Evolutionary conservation across 2,113 vertebrate species (phyloP), one percentile per base, ranked within the genome.

Genomic region (Ageneiosus marmoratus): DNA sequence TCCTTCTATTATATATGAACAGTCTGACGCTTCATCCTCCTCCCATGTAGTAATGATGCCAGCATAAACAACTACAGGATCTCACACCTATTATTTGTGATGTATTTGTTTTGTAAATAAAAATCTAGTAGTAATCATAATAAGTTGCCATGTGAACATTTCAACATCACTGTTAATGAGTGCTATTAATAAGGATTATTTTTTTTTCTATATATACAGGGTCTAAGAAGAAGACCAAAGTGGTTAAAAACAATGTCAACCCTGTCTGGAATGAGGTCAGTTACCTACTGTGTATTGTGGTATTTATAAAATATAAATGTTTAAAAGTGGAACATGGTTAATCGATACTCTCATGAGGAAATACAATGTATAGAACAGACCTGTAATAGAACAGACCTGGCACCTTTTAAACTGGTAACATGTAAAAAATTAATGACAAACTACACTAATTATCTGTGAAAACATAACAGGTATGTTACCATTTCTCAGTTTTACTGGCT

Each of bases 181-280:
- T 80, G 16, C 77, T 16, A 3, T 83, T 4, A 78, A 53, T 16
- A 70, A 29, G 83, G 7, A 80, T 50, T 51, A n/a, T 41, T 29
- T 7, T 9, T 51, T 10, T 83, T 20, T 34, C 18, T 24, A 6
- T 86, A 83, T 70, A 20, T 88, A 67, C 80, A 99, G 98, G 97
- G 0, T 93, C 96, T 29, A 99, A 99, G 94, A 99, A 98, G 92
- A 97, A 94, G 90, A 99, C 97, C 0, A 99, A 98, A 87, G 93
- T 98, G 58, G 95, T 99, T 89, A 98, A 98, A 93, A 99, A 99
- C 91, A 98, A 95, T 0, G 78, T 94, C 22, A 99, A 98, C 89
- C 98, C 98, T 0, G 94, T 99, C 2, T 99, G 98, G 98, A 99
- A 99, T 27, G 98, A 99, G 96, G 98, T 98, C 87, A n/a, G 84